phyloP scores from a whole-genome alignment of 2,888 invertebrate species.

The Eristalis tenax region DNA sequence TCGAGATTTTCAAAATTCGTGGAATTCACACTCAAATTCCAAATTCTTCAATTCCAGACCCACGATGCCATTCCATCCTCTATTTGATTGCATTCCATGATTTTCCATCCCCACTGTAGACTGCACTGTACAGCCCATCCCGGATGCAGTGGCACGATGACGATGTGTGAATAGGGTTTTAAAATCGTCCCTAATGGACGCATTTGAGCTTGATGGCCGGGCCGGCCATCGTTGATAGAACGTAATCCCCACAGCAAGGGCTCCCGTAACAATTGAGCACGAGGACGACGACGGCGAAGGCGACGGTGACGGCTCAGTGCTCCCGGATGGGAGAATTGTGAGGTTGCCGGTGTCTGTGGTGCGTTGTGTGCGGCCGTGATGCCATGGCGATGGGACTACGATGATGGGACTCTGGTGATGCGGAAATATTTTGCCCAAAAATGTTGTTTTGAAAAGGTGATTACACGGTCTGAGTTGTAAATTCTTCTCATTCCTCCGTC shows the following conservation, averaged over 20 bases:
- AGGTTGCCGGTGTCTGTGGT: not conserved
- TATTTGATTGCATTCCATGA: not conserved
- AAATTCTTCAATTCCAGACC: not conserved
- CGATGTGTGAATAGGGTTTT: constrained; percentile 34
- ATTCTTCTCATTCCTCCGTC: not conserved
- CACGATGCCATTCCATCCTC: not conserved
- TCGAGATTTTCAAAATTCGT: not conserved
- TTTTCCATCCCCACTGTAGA: constrained; percentile 2
- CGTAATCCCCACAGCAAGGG: constrained; percentile 12
- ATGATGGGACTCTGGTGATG: not conserved
- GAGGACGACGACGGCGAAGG: not conserved
- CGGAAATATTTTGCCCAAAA: constrained; percentile 25
- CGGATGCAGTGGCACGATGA: not conserved
- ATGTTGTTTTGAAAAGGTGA: constrained; percentile 17
- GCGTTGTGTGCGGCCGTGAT: too few relatives aligned
- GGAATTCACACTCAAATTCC: not conserved
- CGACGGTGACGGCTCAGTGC: not conserved
- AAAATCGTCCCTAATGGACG: constrained; percentile 38
- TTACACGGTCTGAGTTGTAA: constrained; percentile 3
- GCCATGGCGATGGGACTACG: not conserved
- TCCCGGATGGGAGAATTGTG: not conserved
- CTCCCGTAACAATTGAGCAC: constrained; percentile 11
- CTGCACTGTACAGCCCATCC: not conserved
- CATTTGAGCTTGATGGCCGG: constrained; percentile 30
- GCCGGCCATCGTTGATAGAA: constrained; percentile 7